These are phyloP conservation scores for Melieria picta DNA, from an alignment of 2,888 invertebrate species.

Conservation along the genomic window DNA sequence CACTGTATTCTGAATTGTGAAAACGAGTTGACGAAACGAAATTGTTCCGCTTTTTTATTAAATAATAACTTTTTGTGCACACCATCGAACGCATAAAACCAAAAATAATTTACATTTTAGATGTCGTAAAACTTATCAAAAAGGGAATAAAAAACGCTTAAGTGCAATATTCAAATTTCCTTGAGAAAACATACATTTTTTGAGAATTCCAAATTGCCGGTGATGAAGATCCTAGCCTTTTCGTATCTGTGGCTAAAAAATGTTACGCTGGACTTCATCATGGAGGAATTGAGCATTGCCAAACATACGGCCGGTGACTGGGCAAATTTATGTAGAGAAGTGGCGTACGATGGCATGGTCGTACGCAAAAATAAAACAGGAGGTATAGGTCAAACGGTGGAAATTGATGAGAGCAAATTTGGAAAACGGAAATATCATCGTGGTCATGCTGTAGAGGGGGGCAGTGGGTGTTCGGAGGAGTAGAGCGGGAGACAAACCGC, in stretches of 20 bases:
- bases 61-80: no score
- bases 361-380: not conserved
- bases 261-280: constrained; percentile 2
- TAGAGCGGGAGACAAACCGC: not conserved
- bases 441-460: constrained; percentile 5
- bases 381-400: not conserved
- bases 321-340: not conserved
- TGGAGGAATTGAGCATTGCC: not conserved
- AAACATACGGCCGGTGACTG: not conserved
- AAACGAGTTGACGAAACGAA: no score
- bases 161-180: not conserved
- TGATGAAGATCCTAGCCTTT: not conserved
- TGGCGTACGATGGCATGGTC: not conserved
- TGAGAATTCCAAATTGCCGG: not conserved
- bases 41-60: no score
- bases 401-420: constrained; percentile 16
- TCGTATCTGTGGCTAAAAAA: not conserved
- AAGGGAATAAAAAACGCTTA: no score
- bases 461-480: not conserved
- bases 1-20: no score
- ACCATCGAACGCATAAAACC: no score
- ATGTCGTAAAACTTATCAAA: no score
- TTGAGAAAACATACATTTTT: constrained; percentile 4
- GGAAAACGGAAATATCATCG: constrained; percentile 3
- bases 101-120: no score